Evolutionary conservation across 2,888 invertebrate genomes (phyloP).

Genomic region (Stegophylla sp.): DNA sequence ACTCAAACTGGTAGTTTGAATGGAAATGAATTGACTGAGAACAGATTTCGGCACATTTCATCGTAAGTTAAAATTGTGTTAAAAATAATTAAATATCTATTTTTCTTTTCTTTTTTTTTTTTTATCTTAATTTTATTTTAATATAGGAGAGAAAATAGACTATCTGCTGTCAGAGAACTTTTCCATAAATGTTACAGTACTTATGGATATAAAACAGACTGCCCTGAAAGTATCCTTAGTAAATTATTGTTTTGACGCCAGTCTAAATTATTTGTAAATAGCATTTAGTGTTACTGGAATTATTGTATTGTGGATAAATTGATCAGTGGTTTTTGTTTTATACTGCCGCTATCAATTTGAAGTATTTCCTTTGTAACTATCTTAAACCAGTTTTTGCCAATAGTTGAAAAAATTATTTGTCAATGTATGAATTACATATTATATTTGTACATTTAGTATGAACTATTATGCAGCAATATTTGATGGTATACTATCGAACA

Average conservation of each 20-base stretch:
- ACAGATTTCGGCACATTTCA: conserved; percentile 34
- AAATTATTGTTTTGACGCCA: conserved; percentile 33
- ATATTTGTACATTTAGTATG: background rate
- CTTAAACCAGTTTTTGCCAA: background rate
- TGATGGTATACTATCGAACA: background rate
- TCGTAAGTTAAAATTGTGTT: conserved; percentile 22
- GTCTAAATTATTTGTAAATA: background rate
- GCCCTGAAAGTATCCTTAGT: conserved; percentile 47
- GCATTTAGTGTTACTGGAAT: background rate
- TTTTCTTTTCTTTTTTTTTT: background rate
- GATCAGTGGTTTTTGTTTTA: background rate
- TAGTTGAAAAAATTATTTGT: background rate
- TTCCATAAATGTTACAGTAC: conserved; percentile 68
- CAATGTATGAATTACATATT: background rate
- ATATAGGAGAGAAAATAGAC: conserved; percentile 67
- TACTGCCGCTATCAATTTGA: background rate
- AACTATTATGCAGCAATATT: background rate
- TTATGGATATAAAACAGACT: conserved; percentile 33
- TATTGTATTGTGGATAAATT: background rate
- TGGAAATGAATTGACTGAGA: conserved; percentile 42
- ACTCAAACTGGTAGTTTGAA: conserved; percentile 52
- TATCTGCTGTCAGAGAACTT: conserved; percentile 68
- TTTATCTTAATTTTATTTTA: conserved; percentile 40
- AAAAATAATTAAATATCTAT: background rate
- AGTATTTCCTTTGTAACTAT: background rate